phyloP scores from a whole-genome alignment of 2,888 invertebrate genomes.

The Lasioglossum zephyrum region DNA sequence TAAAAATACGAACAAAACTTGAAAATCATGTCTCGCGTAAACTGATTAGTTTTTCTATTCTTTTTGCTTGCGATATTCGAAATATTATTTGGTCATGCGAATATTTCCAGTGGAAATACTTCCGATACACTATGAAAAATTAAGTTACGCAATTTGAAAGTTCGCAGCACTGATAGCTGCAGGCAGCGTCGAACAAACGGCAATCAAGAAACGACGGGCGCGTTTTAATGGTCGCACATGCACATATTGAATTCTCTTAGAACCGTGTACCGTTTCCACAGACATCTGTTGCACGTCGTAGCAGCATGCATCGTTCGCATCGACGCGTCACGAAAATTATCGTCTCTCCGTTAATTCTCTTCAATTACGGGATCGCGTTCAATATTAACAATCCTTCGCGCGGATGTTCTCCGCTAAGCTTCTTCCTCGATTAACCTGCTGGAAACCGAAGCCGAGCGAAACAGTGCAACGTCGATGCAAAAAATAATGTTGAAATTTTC shows the following conservation, averaged over 20 bases:
- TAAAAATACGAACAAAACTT: background rate
- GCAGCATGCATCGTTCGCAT: slow-evolving; percentile 6
- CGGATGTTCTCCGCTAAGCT: background rate
- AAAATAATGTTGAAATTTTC: background rate
- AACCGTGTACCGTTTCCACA: slow-evolving; percentile 13
- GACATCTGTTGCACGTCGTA: slow-evolving; percentile 42
- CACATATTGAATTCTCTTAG: background rate
- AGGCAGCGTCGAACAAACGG: background rate
- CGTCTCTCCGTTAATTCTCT: slow-evolving; percentile 27
- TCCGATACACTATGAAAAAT: background rate
- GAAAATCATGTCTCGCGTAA: background rate
- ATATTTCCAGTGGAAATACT: background rate
- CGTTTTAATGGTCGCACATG: background rate
- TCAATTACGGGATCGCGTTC: slow-evolving; percentile 12
- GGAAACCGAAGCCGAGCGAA: background rate
- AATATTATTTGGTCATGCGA: background rate
- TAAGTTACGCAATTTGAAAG: background rate
- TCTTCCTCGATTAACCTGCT: background rate
- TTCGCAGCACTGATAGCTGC: background rate
- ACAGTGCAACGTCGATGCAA: background rate
- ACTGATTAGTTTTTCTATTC: background rate
- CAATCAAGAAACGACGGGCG: background rate
- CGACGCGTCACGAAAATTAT: slow-evolving; percentile 35
- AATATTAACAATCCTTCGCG: background rate
- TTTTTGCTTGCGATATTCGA: background rate